Conservation (phyloP, 2,797 vertebrate species). For the Phoebastria nigripes region DNA sequence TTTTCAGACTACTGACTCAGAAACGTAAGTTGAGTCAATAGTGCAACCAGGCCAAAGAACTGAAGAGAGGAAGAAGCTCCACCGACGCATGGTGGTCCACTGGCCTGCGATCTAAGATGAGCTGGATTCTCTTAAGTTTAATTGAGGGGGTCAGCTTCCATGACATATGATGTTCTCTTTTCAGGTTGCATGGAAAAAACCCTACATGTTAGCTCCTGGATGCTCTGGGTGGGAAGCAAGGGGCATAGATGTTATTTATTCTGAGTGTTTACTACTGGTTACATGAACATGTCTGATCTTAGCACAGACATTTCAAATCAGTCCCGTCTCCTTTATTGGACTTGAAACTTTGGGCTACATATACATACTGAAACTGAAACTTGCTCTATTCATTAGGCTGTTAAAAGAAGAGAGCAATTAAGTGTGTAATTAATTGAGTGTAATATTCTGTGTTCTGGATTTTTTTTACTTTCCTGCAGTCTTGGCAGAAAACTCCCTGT, state of each 20-base stretch:
- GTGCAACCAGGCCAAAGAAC: not conserved
- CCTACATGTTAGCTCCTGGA: not conserved
- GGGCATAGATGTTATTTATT: not conserved
- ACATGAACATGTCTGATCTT: not conserved
- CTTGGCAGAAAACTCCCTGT: conserved; percentile 34
- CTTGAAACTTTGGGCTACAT: not conserved
- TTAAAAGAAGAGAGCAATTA: conserved; percentile 55
- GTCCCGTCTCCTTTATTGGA: not conserved
- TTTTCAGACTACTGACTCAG: conserved; percentile 48
- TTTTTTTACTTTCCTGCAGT: conserved; percentile 37
- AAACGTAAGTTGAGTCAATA: conserved; percentile 9
- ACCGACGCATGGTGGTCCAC: not conserved
- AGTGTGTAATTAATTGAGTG: conserved; percentile 53
- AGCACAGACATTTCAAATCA: not conserved
- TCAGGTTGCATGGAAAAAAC: not conserved
- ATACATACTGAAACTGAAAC: conserved; percentile 33
- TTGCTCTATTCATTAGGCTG: conserved; percentile 22
- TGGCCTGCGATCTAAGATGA: not conserved
- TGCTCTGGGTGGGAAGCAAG: not conserved
- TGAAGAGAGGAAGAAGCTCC: not conserved
- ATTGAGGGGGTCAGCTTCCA: not conserved
- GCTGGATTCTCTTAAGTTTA: not conserved
- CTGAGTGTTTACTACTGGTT: not conserved
- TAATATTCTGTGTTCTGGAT: conserved; percentile 44
- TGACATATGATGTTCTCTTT: not conserved